These are phyloP conservation scores for Octopus sinensis DNA, from an alignment of 1,140 invertebrate genomes.

Conservation along the genomic window DNA sequence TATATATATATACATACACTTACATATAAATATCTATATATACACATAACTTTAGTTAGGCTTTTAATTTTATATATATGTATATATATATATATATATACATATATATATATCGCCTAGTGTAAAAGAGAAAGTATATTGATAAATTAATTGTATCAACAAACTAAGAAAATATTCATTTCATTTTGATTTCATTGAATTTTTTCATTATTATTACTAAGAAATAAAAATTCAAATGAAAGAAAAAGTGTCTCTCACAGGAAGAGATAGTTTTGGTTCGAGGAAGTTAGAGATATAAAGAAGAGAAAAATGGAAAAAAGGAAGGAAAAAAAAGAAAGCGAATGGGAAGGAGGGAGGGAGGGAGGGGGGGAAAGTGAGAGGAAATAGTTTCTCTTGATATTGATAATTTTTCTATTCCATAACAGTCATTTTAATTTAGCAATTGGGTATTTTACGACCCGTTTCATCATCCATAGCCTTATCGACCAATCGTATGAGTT, in stretches of 20 bases:
- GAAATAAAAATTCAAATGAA: too few relatives aligned
- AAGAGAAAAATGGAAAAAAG: too few relatives aligned
- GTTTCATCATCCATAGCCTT: conserved; percentile 4
- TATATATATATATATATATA: background rate
- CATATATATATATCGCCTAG: background rate
- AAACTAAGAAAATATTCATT: too few relatives aligned
- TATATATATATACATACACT: background rate
- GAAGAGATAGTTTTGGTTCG: too few relatives aligned
- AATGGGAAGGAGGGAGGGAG: too few relatives aligned
- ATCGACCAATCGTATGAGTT: conserved; percentile 11
- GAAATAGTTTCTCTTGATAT: background rate
- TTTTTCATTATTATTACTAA: too few relatives aligned
- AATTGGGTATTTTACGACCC: conserved; percentile 1
- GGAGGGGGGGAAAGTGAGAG: background rate
- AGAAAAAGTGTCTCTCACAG: too few relatives aligned
- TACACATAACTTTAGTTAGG: background rate
- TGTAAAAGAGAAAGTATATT: background rate
- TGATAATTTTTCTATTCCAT: background rate
- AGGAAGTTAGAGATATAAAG: too few relatives aligned
- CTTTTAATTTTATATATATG: background rate
- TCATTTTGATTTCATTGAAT: too few relatives aligned
- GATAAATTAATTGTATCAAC: too few relatives aligned
- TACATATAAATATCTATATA: background rate
- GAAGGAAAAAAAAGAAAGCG: too few relatives aligned
- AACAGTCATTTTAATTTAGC: conserved; percentile 1